Evolutionary conservation across 2,113 vertebrate genomes (phyloP), one percentile per base, ranked within the genome.

Genomic region (Gobio gobio): DNA sequence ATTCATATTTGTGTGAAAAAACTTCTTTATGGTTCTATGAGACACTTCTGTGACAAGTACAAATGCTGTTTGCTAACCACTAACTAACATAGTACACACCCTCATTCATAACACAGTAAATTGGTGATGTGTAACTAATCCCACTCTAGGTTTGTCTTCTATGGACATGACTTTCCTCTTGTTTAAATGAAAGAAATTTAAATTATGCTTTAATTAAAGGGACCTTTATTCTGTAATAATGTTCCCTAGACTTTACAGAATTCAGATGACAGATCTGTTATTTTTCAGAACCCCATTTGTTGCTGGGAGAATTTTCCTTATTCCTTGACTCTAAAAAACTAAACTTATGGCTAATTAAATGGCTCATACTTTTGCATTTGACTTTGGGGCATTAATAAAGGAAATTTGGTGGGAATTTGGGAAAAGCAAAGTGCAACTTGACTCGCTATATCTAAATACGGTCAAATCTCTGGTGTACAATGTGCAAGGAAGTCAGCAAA

Each of bases 401-500:
- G 58, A 63, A 63, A 45, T n/a, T 58, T 80, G 40, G 40, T 43
- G n/a, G 59, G 22, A 78, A 59, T 61, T 20, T 43, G 33, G 40
- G 79, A 82, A 81, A 20, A 68, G 40, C 10, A 22, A 68, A 68
- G 29, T 56, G 14, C 16, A 47, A 2, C 45, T 63, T 66, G 18
- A 82, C 26, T 82, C 5, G 6, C 4, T 58, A 29, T 36, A 78
- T 4, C 10, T 3, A 56, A 77, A 59, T 49, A 12, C 29, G 26
- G 18, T 1, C 43, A 68, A 54, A 10, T 82, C 79, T 82, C 63
- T 14, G 10, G 63, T 29, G 79, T 66, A 36, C 14, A 8, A 24
- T n/a, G 47, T 54, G n/a, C 3, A 51, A 82, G 79, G 63, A 54
- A 82, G 79, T 82, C 79, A 82, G 79, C 79, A 68, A 82, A 82